A percentile compares a stretch with the other conserved stretches of the same genome.
Evolutionary conservation across 2,888 invertebrate genomes (phyloP).

Genomic region (Chymomyza fuscimana): DNA sequence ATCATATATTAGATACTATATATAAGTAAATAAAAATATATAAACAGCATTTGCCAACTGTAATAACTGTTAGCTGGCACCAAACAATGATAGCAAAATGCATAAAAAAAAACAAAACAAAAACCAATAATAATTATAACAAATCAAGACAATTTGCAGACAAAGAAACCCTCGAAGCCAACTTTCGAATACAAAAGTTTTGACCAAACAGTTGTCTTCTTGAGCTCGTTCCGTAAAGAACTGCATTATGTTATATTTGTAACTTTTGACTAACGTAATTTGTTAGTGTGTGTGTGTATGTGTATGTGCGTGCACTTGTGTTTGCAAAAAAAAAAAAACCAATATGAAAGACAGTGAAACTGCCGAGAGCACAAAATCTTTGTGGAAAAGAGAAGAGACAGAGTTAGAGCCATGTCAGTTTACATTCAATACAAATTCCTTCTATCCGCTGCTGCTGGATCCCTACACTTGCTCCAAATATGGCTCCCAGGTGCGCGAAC

Average conservation of each 20-base stretch:
- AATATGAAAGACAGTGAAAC: neutral
- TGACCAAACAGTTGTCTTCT: constrained; percentile 48
- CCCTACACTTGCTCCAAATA: constrained; percentile 60
- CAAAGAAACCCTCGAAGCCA: constrained; percentile 51
- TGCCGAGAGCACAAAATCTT: neutral
- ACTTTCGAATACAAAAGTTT: constrained; percentile 20
- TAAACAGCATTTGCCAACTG: constrained; percentile 45
- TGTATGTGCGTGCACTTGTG: neutral
- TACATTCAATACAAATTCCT: constrained; percentile 54
- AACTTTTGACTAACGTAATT: constrained; percentile 28
- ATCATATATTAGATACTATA: constrained; percentile 14
- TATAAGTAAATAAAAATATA: neutral
- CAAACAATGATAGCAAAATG: constrained; percentile 46
- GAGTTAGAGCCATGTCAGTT: constrained; percentile 32
- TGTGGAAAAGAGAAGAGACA: neutral
- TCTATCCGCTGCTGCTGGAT: constrained; percentile 50
- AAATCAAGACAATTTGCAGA: constrained; percentile 29
- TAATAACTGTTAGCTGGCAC: constrained; percentile 71
- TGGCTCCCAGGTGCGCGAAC: constrained; percentile 74
- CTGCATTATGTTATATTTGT: neutral
- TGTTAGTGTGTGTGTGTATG: neutral
- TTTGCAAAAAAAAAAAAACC: too few species aligned
- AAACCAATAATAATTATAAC: constrained; percentile 44
- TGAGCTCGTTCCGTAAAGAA: constrained; percentile 52
- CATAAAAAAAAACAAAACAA: constrained; percentile 18